These are phyloP conservation scores for Oncorhynchus clarkii DNA, from an alignment of 2,113 vertebrate species.

Conservation along the genomic window DNA sequence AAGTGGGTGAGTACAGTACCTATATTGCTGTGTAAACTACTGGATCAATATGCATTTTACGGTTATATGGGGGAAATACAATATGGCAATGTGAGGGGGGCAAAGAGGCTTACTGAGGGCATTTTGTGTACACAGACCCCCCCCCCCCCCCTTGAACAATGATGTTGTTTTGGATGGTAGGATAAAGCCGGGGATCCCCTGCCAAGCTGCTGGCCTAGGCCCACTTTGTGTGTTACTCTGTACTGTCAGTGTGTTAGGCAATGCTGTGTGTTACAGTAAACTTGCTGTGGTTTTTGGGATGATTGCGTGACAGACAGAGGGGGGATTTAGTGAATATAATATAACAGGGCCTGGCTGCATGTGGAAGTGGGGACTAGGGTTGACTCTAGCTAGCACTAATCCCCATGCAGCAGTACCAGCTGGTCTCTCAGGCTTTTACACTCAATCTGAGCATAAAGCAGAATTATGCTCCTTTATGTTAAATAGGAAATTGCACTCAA, in stretches of 20 bases:
- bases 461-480: not conserved
- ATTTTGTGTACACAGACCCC: not conserved
- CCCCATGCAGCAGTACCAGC: not conserved
- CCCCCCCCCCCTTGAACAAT: not conserved
- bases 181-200: not conserved
- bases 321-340: not conserved
- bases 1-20: too few relatives aligned
- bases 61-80: too few relatives aligned
- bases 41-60: too few relatives aligned
- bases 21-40: too few relatives aligned
- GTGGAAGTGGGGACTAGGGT: too few relatives aligned
- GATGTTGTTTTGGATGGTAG: not conserved
- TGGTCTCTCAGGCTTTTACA: not conserved
- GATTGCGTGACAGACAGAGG: constrained; percentile 2
- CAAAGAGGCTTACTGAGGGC: too few relatives aligned
- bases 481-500: not conserved
- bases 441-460: not conserved
- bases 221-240: not conserved
- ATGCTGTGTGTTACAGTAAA: too few relatives aligned
- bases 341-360: too few relatives aligned
- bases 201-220: not conserved
- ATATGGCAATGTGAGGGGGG: too few relatives aligned
- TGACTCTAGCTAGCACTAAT: not conserved
- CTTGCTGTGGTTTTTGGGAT: not conserved
- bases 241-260: too few relatives aligned